Evolutionary conservation across 2,888 invertebrate genomes (phyloP), one percentile per base, ranked within the genome.

Genomic region (Parelbella ahira): DNA sequence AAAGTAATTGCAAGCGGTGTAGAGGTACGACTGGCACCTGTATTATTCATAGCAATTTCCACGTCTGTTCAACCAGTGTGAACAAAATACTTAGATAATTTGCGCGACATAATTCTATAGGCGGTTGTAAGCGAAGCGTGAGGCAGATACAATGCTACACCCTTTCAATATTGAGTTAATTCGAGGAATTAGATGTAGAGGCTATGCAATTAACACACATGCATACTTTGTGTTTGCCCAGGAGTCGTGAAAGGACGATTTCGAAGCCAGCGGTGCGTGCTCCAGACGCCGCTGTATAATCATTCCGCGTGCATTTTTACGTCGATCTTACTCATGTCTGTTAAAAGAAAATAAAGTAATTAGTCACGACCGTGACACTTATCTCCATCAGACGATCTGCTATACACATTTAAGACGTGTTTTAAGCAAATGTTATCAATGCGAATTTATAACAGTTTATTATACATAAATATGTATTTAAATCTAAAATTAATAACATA

Each of bases 221-320:
- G 72, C 68, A 67, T 58, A 73, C 77, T 78, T 83, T 86, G 76
- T 83, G 60, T 80, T 74, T 86, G 81, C 65, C 70, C 79, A 79
- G 67, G 71, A 71, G 54, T 74, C 79, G 68, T 78, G 80, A 80
- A 84, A 72, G 65, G 50, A 62, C 60, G 61, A 73, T 70, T 76
- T 66, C 53, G 58, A 73, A 76, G 58, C 60, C 79, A 74, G 60
- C 67, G 69, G 63, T 67, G 69, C 83, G 64, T 69, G 64, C 47
- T 39, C 32, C n/a, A 41, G 53, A 56, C 41, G 50, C 47, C 57
- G 54, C 59, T 63, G 61, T 63, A 58, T 73, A 64, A 54, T 75
- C 66, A 73, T 72, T 71, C 66, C 62, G 70, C 65, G 64, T 63
- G 30, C 44, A 21, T 41, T 50, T 44, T 44, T 46, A 49, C 42